Evolutionary conservation across 2,113 vertebrate genomes (phyloP), one percentile per base, ranked within the genome.

Genomic region (Halcyon malimbica): DNA sequence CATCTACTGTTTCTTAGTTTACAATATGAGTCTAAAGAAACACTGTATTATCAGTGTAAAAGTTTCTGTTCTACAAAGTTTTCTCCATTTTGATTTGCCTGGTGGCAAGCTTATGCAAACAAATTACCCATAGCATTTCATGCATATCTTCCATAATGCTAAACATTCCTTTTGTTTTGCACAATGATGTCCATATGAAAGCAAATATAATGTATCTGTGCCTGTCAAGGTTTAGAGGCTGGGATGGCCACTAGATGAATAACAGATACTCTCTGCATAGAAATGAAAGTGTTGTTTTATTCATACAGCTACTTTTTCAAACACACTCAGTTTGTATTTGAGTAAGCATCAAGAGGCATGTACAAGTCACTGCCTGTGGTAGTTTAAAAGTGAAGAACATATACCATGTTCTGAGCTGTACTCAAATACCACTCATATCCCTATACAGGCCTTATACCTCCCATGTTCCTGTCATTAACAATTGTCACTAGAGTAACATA

Each of bases 141-240:
- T 57, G 50, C 24, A 25, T 85, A n/a, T 83, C 82, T 92, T 88
- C 67, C 41, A 9, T 31, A 65, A 79, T 62, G 48, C 10, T 69
- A 42, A 89, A 33, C 70, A 39, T 69, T 83, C 53, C 16, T 79
- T 80, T 88, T 73, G 39, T 44, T 76, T 90, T 88, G 23, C 35
- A 88, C 75, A 50, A 85, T 54, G 21, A 77, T 73, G 41, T 88
- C 71, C 85, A 65, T 90, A 83, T 57, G 63, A 95, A 93, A 86
- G 50, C 18, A 83, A 80, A 77, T 79, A 26, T 69, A 85, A 77
- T 37, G 18, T 50, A 69, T 90, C 39, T 89, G 48, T 59, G 8
- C 13, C 51, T 53, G 51, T 53, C 51, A 53, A 28, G 26, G 51
- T 53, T 53, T 53, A 53, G 51, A 53, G 51, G 51, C 25, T 53